Conservation (phyloP, 2,888 invertebrate species). For the Lasius platythorax region DNA sequence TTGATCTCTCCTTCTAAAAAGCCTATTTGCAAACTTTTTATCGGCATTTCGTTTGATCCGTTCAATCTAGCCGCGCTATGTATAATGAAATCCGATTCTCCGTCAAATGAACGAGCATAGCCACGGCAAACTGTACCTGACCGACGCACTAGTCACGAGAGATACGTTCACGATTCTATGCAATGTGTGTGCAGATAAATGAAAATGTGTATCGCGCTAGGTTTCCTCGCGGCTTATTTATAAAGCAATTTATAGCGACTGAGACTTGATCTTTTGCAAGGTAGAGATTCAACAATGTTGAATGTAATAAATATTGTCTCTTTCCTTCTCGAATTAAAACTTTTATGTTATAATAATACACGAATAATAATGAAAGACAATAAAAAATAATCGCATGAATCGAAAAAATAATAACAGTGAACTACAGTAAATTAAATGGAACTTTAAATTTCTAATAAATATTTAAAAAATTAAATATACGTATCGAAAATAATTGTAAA, state of each 20-base stretch:
- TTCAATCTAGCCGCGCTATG: conserved; percentile 53
- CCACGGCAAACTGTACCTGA: conserved; percentile 52
- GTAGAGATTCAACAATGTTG: background rate
- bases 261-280: background rate
- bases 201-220: conserved; percentile 4
- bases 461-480: conserved; percentile 33
- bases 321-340: background rate
- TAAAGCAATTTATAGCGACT: conserved; percentile 8
- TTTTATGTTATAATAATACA: background rate
- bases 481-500: conserved; percentile 17
- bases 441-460: conserved; percentile 15
- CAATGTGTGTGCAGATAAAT: conserved; percentile 30
- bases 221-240: conserved; percentile 34
- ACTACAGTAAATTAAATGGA: conserved; percentile 2
- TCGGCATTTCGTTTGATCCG: conserved; percentile 56
- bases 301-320: background rate
- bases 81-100: conserved; percentile 56
- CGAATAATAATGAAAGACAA: background rate
- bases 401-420: conserved; percentile 14
- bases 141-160: conserved; percentile 35
- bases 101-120: conserved; percentile 54
- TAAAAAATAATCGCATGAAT: background rate
- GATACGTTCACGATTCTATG: conserved; percentile 29
- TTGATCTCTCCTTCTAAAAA: conserved; percentile 51
- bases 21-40: conserved; percentile 54